Evolutionary conservation across 1,140 invertebrate species (phyloP), one percentile per base, ranked within the genome.

Genomic region (Mylabris phalerata): DNA sequence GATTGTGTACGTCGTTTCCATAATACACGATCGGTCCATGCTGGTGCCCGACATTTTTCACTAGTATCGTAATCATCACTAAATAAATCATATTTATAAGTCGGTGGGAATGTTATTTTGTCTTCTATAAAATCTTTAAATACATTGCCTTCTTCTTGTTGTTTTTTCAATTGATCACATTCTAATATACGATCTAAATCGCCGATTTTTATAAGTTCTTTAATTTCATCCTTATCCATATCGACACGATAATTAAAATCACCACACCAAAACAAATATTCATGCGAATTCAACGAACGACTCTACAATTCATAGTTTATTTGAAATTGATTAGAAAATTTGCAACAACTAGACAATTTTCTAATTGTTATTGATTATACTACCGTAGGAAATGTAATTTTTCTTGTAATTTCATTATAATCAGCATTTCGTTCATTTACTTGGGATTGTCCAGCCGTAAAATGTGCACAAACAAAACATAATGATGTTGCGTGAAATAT

Each of bases 201-300:
- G 57, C 89, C 84, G 56, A 84, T 81, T 48, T 82, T 82, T 2
- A 98, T 83, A 57, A 90, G 77, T 55, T 91, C 85, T 72, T 95
- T 93, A 58, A 98, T 88, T 71, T 98, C 92, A 9, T 98, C 95
- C 71, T 94, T 95, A 51, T 91, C 86, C 81, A 98, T 85, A 73
- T 98, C 95, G 59, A 99, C 89, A 55, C 98, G 82, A 72, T 99
- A 99, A 75, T 99, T 99, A 75, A 99, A 99, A 79, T 99, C 98
- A 0, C 98, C 98, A 75, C 95, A 96, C 96, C 97, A 99, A 75
- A 99, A 98, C 0, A 99, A 86, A 75, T 96, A 98, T 78, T 99
- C 97, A 73, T 99, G 97, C 9, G 91, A 90, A 74, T 92, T 89
- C 1, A 99, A 75, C 0, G 89, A 92, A 58, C 93, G 80, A 25